Base-by-base conservation (phyloP, 2,113 vertebrate species). In the Himantopus leucocephalus region DNA sequence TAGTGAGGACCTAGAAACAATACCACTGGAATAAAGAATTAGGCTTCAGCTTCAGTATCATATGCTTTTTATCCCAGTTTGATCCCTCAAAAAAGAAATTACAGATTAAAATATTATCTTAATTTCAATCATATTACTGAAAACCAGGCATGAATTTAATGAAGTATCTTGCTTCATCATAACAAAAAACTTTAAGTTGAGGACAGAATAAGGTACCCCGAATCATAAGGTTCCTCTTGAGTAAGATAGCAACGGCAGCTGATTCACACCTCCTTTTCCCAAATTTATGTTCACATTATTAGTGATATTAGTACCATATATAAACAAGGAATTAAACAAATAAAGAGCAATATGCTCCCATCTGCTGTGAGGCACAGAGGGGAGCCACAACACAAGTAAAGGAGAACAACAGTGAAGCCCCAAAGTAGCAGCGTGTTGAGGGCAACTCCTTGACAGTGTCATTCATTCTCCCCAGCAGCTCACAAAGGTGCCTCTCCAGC, bases 251-350 rank as follows among this genome's bases (percentile, higher is more conserved):
- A 64, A 22, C 2, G 2, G 24, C 63, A 81, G 32, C 20, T 56
- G 35, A 12, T 59, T 89, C 50, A 92, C 8, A 8, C 12, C 30
- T 71, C 17, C 22, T 80, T 77, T 63, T 67, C 29, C 39, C 15
- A 74, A 3, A 72, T 43, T 56, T 58, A 26, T 5, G 1, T 14
- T 50, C 27, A 34, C 81, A 45, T 78, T 84, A 32, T 88, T 9
- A 4, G 52, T 71, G 5, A 35, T 63, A 47, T 43, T 62, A 76
- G 14, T 67, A 62, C 34, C 48, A 64, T 24, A 20, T 63, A 52
- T 59, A 94, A 92, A 71, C 8, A 90, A 77, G 41, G 20, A 88
- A 52, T 84, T 78, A 67, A 73, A 48, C 21, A 68, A 88, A 63
- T 80, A 29, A 7, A 48, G 37, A 92, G 8, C 56, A n/a, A 39